Percentiles rank a stretch among this genome's conserved stretches.
Evolutionary conservation across 1,140 invertebrate species (phyloP).

Genomic region (Schlechtendalia chinensis): DNA sequence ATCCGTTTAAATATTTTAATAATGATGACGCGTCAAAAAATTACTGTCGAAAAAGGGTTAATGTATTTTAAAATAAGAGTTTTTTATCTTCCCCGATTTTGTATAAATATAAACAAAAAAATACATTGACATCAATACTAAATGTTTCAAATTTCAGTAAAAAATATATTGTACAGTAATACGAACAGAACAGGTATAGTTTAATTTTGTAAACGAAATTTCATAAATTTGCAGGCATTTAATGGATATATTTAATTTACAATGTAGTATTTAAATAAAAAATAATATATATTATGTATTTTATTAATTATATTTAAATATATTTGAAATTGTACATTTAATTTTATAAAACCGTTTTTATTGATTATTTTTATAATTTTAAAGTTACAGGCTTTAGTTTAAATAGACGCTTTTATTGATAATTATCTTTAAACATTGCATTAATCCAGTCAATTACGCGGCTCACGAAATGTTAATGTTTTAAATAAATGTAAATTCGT

Average conservation of each 20-base stretch:
- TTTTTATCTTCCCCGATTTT: not conserved
- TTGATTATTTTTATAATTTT: not conserved
- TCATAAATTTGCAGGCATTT: too few species aligned
- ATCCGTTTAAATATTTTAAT: slow-evolving; percentile 23
- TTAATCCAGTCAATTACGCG: slow-evolving; percentile 23
- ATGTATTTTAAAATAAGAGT: slow-evolving; percentile 5
- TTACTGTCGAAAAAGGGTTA: slow-evolving; percentile 13
- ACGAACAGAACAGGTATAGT: too few species aligned
- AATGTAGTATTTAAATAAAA: too few species aligned
- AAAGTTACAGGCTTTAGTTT: not conserved
- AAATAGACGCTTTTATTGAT: not conserved
- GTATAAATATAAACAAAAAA: not conserved
- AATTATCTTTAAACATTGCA: not conserved
- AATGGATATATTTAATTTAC: too few species aligned
- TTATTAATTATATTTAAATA: not conserved
- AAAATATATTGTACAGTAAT: too few species aligned
- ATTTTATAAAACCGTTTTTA: not conserved
- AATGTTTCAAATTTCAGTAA: too few species aligned
- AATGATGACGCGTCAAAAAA: slow-evolving; percentile 6
- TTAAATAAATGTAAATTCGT: slow-evolving; percentile 36
- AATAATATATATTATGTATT: too few species aligned
- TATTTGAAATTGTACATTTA: not conserved
- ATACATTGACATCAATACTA: not conserved
- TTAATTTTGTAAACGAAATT: too few species aligned
- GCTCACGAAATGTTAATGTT: slow-evolving; percentile 8